Evolutionary conservation across 2,888 invertebrate genomes (phyloP).

Genomic region (Oscheius sp.): DNA sequence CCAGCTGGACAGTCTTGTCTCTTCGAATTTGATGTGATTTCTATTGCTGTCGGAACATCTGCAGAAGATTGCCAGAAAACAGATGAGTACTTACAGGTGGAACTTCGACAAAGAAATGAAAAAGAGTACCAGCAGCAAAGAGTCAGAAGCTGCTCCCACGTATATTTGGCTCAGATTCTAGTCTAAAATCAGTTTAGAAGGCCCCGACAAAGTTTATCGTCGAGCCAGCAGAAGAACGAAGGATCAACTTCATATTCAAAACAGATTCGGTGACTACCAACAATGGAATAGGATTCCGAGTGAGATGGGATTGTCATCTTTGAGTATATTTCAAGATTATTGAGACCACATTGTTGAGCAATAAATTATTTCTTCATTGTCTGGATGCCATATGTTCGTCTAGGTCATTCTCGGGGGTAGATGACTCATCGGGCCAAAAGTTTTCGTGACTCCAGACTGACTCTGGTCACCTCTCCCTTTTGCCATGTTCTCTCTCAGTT

Average conservation of each 20-base stretch:
- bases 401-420: neutral
- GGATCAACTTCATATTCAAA: conserved; percentile 47
- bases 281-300: conserved; percentile 65
- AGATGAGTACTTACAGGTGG: conserved; percentile 48
- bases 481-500: conserved; percentile 20
- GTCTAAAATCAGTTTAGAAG: conserved; percentile 9
- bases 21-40: conserved; percentile 11
- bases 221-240: conserved; percentile 33
- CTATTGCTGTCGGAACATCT: neutral
- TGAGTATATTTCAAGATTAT: neutral
- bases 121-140: neutral
- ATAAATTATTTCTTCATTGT: conserved; percentile 19
- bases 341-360: conserved; percentile 16
- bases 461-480: conserved; percentile 24
- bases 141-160: conserved; percentile 43
- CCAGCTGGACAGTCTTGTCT: conserved; percentile 29
- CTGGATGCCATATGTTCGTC: neutral
- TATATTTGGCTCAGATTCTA: neutral
- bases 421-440: conserved; percentile 5
- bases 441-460: conserved; percentile 16
- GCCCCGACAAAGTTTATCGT: conserved; percentile 4
- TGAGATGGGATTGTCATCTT: conserved; percentile 59
- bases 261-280: conserved; percentile 52
- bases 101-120: conserved; percentile 14
- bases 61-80: neutral